Conservation (phyloP, 2,797 vertebrate species). For the Squalus acanthias region DNA sequence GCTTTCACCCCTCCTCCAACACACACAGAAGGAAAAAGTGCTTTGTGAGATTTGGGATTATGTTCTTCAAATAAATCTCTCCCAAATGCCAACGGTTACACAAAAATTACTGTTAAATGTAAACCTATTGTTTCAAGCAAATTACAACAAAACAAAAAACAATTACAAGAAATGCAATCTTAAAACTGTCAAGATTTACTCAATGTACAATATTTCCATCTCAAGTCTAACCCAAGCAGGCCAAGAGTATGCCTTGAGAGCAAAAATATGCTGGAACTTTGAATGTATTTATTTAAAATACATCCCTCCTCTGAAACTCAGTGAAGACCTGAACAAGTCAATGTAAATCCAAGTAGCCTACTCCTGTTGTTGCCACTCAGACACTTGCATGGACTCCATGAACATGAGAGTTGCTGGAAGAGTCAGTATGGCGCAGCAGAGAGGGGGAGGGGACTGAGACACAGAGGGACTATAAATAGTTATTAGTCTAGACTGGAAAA, state of each 20-base stretch:
- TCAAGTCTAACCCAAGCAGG: background rate
- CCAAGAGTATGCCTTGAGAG: background rate
- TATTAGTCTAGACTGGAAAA: conserved; percentile 29
- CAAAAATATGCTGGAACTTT: background rate
- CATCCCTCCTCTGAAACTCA: conserved; percentile 43
- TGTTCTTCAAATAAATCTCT: background rate
- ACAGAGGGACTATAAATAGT: conserved; percentile 6
- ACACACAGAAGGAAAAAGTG: background rate
- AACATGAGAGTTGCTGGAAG: conserved; percentile 51
- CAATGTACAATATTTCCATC: background rate
- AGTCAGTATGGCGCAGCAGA: background rate
- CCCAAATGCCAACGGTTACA: background rate
- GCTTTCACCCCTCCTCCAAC: too few species aligned
- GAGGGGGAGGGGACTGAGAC: background rate
- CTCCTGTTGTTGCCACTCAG: background rate
- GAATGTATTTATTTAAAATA: conserved; percentile 43
- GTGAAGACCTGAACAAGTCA: conserved; percentile 45
- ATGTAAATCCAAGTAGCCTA: conserved; percentile 30
- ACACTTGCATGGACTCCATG: conserved; percentile 34
- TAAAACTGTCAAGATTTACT: background rate
- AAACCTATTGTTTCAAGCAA: background rate
- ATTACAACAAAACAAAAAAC: background rate
- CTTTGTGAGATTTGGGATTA: background rate
- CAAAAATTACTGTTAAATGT: background rate
- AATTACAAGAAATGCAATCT: background rate